Evolutionary conservation across 2,888 invertebrate species (phyloP).

Genomic region (Smittia sp.): DNA sequence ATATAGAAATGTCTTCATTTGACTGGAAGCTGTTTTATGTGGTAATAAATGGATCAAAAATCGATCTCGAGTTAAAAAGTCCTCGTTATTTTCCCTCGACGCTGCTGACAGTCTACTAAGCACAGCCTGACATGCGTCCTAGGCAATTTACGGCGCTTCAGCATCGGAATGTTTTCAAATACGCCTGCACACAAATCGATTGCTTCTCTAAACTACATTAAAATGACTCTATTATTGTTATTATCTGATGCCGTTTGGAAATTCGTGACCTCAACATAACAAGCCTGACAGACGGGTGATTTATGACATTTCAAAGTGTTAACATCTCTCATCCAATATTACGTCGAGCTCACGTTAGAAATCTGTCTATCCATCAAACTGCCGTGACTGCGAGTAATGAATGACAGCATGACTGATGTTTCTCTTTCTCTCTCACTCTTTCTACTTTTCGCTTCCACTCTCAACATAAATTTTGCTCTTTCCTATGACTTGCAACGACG

Average conservation of each 20-base stretch:
- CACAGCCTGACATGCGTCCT: no score
- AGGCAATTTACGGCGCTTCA: no score
- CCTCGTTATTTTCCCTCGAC: no score
- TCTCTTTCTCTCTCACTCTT: conserved; percentile 27
- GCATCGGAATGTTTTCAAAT: no score
- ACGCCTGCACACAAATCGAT: no score
- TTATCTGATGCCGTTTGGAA: not conserved
- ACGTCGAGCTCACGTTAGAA: not conserved
- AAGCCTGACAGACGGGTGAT: not conserved
- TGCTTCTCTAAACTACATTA: no score
- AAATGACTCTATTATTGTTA: no score
- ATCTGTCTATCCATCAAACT: conserved; percentile 34
- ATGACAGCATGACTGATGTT: conserved; percentile 34
- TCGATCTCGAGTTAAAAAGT: no score
- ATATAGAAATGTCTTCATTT: no score
- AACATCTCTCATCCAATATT: not conserved
- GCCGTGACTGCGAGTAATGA: conserved; percentile 30
- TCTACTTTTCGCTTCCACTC: not conserved
- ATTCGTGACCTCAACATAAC: not conserved
- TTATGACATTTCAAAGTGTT: not conserved
- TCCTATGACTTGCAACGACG: conserved; percentile 15
- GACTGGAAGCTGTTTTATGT: no score
- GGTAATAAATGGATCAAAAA: no score
- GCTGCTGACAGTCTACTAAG: no score
- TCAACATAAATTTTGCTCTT: conserved; percentile 30